Conservation (phyloP, 2,888 invertebrate genomes). For the Xanthostigma xanthostigma region DNA sequence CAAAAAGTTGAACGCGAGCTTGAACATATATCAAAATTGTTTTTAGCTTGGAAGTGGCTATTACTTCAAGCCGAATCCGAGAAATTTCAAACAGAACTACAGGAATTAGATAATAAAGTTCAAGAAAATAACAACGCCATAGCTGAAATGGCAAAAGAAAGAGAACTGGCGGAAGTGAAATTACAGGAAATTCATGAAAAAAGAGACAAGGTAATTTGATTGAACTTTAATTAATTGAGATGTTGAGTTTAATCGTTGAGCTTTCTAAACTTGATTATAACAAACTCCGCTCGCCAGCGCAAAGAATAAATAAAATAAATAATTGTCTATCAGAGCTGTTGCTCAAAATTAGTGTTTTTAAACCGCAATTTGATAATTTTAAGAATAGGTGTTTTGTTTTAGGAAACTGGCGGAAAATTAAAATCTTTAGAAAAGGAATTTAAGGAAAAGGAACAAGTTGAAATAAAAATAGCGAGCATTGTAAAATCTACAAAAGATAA, state of each 20-base stretch:
- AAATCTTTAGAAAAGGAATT: slow-evolving; percentile 46
- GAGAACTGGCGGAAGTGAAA: slow-evolving; percentile 25
- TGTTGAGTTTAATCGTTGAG: no score
- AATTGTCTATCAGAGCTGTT: no score
- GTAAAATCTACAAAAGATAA: slow-evolving; percentile 48
- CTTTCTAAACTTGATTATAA: no score
- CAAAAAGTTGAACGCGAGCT: slow-evolving; percentile 74
- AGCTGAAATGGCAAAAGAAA: slow-evolving; percentile 15
- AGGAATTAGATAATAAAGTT: slow-evolving; percentile 9
- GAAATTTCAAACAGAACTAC: slow-evolving; percentile 12
- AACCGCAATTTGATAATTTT: no score
- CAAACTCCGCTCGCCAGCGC: no score
- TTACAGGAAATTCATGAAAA: slow-evolving; percentile 40
- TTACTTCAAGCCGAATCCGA: slow-evolving; percentile 19
- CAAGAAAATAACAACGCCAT: slow-evolving; percentile 11
- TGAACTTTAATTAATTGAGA: slow-evolving; percentile 38
- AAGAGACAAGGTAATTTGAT: slow-evolving; percentile 37
- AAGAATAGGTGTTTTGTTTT: slow-evolving; percentile 4
- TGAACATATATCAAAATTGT: slow-evolving; percentile 61
- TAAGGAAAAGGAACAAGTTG: slow-evolving; percentile 45
- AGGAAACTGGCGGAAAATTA: slow-evolving; percentile 53
- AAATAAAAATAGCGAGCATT: slow-evolving; percentile 48
- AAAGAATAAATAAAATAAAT: no score
- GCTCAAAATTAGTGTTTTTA: no score
- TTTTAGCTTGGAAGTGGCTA: slow-evolving; percentile 57